These are phyloP conservation scores for Labrus mixtus DNA, from an alignment of 2,113 vertebrate species.

Conservation along the genomic window DNA sequence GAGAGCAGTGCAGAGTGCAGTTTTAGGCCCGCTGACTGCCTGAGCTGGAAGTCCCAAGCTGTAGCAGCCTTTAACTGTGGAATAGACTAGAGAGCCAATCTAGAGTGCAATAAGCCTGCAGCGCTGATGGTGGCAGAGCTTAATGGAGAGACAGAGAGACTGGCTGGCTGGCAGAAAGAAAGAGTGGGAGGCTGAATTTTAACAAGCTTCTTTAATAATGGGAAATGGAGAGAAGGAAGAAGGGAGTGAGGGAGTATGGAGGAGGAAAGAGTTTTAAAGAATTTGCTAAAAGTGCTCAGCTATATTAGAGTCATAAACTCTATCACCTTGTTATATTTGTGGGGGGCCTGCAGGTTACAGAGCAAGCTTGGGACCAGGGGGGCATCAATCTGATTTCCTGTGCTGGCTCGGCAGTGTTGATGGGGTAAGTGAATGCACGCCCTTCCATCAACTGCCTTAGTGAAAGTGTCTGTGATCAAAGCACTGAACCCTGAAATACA, in stretches of 20 bases:
- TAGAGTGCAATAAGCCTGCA: conserved; percentile 77
- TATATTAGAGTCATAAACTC: conserved; percentile 68
- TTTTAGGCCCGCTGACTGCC: conserved; percentile 55
- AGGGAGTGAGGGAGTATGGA: conserved; percentile 31
- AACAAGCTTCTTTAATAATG: conserved; percentile 73
- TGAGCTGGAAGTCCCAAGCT: conserved; percentile 68
- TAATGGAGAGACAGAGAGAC: conserved; percentile 77
- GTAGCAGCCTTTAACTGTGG: conserved; percentile 72
- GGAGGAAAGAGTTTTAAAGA: conserved; percentile 52
- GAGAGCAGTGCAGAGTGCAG: conserved; percentile 65
- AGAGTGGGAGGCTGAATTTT: conserved; percentile 73
- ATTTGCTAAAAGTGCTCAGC: conserved; percentile 57
- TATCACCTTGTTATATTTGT: conserved; percentile 54
- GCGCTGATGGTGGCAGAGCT: conserved; percentile 68
- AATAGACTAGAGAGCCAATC: conserved; percentile 77
- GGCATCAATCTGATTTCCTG: conserved; percentile 45
- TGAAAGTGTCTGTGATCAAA: conserved; percentile 51
- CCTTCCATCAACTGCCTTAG: conserved; percentile 45
- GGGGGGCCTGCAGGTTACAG: conserved; percentile 51
- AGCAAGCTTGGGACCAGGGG: conserved; percentile 36
- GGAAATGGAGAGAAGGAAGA: conserved; percentile 46
- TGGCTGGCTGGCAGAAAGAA: conserved; percentile 59
- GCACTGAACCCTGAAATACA: conserved; percentile 50
- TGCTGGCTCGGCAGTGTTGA: conserved; percentile 16
- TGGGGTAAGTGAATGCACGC: conserved; percentile 32